Evolutionary conservation across 1,140 invertebrate species (phyloP), one percentile per base, ranked within the genome.

Genomic region (Scylla paramamosain): DNA sequence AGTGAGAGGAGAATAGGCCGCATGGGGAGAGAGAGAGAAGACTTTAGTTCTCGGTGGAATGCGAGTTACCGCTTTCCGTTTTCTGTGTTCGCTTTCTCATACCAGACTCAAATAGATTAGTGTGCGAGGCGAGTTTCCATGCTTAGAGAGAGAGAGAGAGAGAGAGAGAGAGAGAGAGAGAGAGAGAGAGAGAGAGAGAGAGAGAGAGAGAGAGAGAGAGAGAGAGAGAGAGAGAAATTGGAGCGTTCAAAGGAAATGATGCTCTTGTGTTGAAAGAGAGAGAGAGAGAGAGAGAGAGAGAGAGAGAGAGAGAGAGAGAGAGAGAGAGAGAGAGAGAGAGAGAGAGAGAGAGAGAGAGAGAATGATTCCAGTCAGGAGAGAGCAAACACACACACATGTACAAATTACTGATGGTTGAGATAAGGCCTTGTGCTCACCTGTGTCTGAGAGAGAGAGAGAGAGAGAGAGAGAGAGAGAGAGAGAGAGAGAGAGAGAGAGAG

Each of bases 251-350:
- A 77, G 67, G 67, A n/a, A 77, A 77, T 77, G 20, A 77, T 6
- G 67, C 67, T 28, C 67, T 6, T 77, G 86, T 45, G 86, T 45
- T n/a, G 67, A 77, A 29, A 88, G 86, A 46, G 86, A 46, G 86
- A 46, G 86, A 88, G 86, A 88, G 31, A 77, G 67, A 77, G 67
- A 77, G 67, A 77, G 67, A 77, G 67, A 77, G 67, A 77, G 67
- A 25, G 39, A 77, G 20, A 77, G 86, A 46, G 86, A 46, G 31
- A 88, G 14, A 90, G 8, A 52, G 28, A 45, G 28, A 88, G n/a
- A 88, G 28, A 88, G 20, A n/a, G 20, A 77, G 67, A 77, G 20
- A 77, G 20, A 77, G n/a, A 77, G 20, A 77, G 67, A 77, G 20
- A 77, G 67, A 77, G 20, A 77, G 67, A 67, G 10, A 67, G 59